Evolutionary conservation across 1,140 invertebrate genomes (phyloP).

Genomic region (Saccostrea glomerata): DNA sequence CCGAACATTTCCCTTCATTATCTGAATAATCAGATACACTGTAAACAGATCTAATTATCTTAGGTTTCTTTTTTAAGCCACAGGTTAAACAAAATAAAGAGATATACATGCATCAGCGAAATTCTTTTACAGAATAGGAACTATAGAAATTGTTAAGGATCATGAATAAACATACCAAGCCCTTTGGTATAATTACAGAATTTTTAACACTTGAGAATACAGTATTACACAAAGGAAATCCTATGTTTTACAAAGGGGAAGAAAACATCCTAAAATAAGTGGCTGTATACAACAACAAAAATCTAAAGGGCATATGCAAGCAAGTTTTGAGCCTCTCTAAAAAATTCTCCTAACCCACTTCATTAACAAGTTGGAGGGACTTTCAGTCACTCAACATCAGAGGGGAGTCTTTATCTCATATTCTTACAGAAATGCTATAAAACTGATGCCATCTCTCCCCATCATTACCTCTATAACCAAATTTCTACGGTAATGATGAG

Average conservation of each 20-base stretch:
- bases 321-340: not conserved
- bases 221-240: not conserved
- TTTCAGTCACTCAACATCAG: conserved; percentile 9
- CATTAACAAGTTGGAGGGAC: not conserved
- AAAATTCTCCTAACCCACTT: conserved; percentile 12
- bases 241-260: not conserved
- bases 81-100: not conserved
- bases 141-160: not conserved
- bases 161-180: not conserved
- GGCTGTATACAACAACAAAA: not conserved
- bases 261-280: not conserved
- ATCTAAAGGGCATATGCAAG: conserved; percentile 4
- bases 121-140: not conserved
- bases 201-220: not conserved
- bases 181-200: not conserved
- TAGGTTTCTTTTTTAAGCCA: not conserved
- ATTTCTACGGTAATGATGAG: not conserved
- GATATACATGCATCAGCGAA: not conserved
- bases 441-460: not conserved
- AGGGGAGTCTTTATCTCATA: not conserved
- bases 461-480: not conserved
- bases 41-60: not conserved
- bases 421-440: not conserved
- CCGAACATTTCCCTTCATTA: not conserved
- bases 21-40: not conserved